Conservation (phyloP, 2,888 invertebrate genomes). For the Deilephila porcellus region DNA sequence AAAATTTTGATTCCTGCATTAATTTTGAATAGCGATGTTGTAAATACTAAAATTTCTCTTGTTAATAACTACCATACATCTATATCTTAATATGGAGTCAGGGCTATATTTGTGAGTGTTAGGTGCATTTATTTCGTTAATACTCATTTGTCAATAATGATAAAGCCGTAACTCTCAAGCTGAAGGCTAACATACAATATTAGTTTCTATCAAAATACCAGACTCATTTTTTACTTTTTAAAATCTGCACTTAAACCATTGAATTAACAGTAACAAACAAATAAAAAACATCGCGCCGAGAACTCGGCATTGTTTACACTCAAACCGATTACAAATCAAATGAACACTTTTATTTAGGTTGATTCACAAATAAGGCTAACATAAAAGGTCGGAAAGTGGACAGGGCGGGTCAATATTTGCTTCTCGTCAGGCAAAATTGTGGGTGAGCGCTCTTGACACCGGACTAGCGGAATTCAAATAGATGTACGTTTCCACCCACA, state of each 20-base stretch:
- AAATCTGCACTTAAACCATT: not conserved
- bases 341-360: slow-evolving; percentile 47
- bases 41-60: too few species aligned
- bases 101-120: too few species aligned
- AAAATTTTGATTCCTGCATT: too few species aligned
- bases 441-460: slow-evolving; percentile 63
- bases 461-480: slow-evolving; percentile 71
- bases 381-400: slow-evolving; percentile 63
- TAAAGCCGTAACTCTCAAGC: too few species aligned
- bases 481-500: slow-evolving; percentile 42
- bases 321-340: slow-evolving; percentile 43
- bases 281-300: not conserved
- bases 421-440: slow-evolving; percentile 72
- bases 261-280: not conserved
- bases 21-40: too few species aligned
- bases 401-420: slow-evolving; percentile 69
- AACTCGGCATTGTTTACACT: slow-evolving; percentile 31
- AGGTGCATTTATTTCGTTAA: too few species aligned
- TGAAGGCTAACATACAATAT: too few species aligned
- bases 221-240: not conserved
- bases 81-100: too few species aligned
- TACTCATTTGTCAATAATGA: too few species aligned
- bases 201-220: too few species aligned
- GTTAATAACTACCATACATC: too few species aligned
- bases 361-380: slow-evolving; percentile 55